Conservation (phyloP, 2,888 invertebrate genomes). For the Eugnorisma glareosa region DNA sequence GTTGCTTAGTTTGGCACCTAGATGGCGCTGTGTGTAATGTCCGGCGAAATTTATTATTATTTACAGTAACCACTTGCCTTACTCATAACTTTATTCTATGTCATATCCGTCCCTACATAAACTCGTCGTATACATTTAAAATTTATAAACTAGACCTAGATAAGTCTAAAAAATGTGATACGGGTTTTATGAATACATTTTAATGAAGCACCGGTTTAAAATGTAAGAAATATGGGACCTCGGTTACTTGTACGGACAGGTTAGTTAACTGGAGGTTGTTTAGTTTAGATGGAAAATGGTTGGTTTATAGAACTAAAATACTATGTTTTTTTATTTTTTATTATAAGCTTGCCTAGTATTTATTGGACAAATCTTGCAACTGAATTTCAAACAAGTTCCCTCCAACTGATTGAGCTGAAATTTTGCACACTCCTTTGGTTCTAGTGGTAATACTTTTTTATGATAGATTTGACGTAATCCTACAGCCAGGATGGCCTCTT, state of each 20-base stretch:
- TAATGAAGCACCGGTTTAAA: conserved; percentile 51
- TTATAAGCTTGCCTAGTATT: no score
- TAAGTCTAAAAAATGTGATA: conserved; percentile 55
- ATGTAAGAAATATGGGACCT: conserved; percentile 22
- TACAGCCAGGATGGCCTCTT: no score
- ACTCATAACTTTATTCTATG: conserved; percentile 28
- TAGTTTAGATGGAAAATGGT: conserved; percentile 8
- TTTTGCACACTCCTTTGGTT: neutral
- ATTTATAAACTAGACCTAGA: conserved; percentile 51
- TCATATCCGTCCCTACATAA: conserved; percentile 13
- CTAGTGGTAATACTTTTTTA: no score
- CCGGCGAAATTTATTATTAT: no score
- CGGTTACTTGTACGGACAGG: conserved; percentile 24
- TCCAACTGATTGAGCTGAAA: neutral
- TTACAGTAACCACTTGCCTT: conserved; percentile 29
- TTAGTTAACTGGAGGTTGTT: conserved; percentile 28
- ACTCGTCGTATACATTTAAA: conserved; percentile 40
- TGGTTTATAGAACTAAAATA: neutral
- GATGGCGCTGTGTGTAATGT: no score
- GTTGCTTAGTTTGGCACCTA: no score
- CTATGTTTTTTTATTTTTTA: neutral
- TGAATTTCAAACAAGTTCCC: no score
- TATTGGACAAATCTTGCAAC: no score
- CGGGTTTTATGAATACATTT: conserved; percentile 58
- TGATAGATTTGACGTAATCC: no score